Evolutionary conservation across 2,113 vertebrate genomes (phyloP).

Genomic region (Oriolus oriolus): DNA sequence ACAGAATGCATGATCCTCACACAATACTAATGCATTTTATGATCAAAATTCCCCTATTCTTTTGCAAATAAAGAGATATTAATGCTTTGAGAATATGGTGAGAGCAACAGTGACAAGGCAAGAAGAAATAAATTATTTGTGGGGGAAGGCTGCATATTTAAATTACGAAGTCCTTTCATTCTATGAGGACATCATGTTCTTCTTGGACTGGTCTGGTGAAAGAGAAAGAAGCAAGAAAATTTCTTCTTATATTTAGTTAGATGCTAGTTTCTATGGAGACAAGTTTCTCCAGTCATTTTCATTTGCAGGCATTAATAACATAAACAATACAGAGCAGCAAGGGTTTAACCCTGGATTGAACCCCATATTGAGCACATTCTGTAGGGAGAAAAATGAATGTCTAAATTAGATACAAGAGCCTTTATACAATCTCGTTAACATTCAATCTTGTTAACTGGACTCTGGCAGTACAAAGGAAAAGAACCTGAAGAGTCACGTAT

Average conservation of each 20-base stretch:
- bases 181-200: not conserved
- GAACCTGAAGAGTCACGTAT: not conserved
- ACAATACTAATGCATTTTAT: not conserved
- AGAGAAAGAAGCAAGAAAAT: conserved; percentile 30
- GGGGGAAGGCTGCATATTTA: not conserved
- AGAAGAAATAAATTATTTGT: not conserved
- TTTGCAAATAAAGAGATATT: not conserved
- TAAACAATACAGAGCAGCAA: conserved; percentile 41
- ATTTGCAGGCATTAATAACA: conserved; percentile 49
- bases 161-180: not conserved
- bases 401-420: conserved; percentile 31
- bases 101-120: not conserved
- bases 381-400: conserved; percentile 28
- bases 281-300: conserved; percentile 50
- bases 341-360: conserved; percentile 52
- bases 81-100: not conserved
- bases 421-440: conserved; percentile 12
- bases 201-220: not conserved
- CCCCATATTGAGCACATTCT: conserved; percentile 1
- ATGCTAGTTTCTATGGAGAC: conserved; percentile 63
- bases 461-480: not conserved
- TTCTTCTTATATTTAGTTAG: conserved; percentile 45
- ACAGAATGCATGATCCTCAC: not conserved
- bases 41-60: not conserved
- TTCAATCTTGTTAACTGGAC: conserved; percentile 7